Evolutionary conservation across 2,797 vertebrate species (phyloP), one percentile per base, ranked within the genome.

Genomic region (Pristis pectinata): DNA sequence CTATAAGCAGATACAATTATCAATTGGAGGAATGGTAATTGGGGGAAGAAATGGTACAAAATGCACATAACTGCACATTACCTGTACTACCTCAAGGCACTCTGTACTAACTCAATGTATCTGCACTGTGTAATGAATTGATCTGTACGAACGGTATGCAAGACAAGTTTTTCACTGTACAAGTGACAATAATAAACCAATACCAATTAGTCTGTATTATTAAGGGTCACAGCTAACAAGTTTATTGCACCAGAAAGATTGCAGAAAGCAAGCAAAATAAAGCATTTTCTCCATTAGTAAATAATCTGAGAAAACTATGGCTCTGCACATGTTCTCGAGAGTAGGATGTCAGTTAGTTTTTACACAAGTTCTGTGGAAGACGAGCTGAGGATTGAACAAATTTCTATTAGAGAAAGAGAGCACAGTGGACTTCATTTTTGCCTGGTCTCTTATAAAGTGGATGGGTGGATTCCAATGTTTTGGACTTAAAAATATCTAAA

Each of bases 221-320:
- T 91, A 91, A 61, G 19, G 34, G 44, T 30, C 53, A 64, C 61
- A 91, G 3, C 37, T 91, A 67, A 67, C 64, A n/a, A 67, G 59
- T 64, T 37, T 41, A 64, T 61, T 67, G 15, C 34, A 64, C 34
- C 15, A 91, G n/a, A 91, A 91, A 87, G 1, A 92, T 13, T 30
- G 34, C 11, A 56, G 24, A 85, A 85, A 82, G 41, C 56, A 59
- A 34, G 85, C 11, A 64, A 92, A 87, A 53, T 7, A 92, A 91
- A 91, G n/a, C 64, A 92, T 61, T 64, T 92, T 70, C 30, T n/a
- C 17, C 61, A 92, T 92, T 61, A 92, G 19, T 24, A 70, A 92
- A 92, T 44, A 6, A 67, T 67, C n/a, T 92, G 37, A 70, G 11
- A 67, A 92, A 67, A 67, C 34, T 34, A 30, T 70, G n/a, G 89